Conservation (phyloP, 2,797 vertebrate genomes). For the Bradypus variegatus region DNA sequence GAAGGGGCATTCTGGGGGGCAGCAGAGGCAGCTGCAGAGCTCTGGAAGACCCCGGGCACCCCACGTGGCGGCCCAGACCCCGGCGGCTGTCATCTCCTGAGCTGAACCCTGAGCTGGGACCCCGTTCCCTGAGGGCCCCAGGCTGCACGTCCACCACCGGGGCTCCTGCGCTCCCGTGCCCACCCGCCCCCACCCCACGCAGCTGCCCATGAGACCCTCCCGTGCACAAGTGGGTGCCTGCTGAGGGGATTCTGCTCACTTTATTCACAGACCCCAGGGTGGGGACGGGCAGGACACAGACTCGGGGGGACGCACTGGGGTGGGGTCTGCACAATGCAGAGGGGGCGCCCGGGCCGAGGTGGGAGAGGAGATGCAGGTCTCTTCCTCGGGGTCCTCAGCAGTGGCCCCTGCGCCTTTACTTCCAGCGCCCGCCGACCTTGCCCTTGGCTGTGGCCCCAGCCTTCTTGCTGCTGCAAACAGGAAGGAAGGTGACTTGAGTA, state of each 20-base stretch:
- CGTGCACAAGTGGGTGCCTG: rapidly evolving
- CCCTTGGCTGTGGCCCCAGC: slow-evolving; percentile 78
- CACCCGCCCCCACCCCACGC: not conserved
- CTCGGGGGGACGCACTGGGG: slow-evolving; percentile 9
- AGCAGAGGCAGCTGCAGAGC: not conserved
- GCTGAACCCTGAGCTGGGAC: not conserved
- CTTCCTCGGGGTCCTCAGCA: not conserved
- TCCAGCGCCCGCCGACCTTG: slow-evolving; percentile 92
- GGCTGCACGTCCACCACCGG: not conserved
- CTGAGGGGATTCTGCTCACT: slow-evolving; percentile 65
- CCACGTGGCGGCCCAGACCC: not conserved
- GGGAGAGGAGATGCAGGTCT: slow-evolving; percentile 13
- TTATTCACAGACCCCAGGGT: slow-evolving; percentile 83
- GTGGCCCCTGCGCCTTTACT: slow-evolving; percentile 75
- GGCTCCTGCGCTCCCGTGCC: rapidly evolving
- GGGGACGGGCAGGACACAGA: slow-evolving; percentile 60
- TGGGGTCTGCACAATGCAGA: not conserved
- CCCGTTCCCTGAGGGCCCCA: rapidly evolving
- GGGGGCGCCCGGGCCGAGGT: slow-evolving; percentile 47
- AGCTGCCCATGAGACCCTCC: not conserved
- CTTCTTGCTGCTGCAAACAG: slow-evolving; percentile 93
- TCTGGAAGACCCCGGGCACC: not conserved
- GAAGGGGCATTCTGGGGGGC: not conserved
- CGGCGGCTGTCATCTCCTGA: not conserved
- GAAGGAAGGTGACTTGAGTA: slow-evolving; percentile 31